Conservation (phyloP, 2,113 vertebrate species). For the Gallinago undulata region DNA sequence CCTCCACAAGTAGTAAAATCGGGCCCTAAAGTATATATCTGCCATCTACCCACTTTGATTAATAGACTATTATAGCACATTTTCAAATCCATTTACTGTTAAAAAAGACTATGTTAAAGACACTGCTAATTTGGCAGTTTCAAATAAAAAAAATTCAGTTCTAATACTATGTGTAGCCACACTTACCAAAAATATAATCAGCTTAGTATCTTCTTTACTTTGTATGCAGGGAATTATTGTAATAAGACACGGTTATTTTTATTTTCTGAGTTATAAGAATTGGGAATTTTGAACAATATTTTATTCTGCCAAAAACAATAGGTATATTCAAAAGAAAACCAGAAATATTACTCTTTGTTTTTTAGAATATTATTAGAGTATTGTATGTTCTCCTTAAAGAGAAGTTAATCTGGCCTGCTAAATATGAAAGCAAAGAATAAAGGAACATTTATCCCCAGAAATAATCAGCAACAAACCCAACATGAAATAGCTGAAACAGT, state of each 20-base stretch:
- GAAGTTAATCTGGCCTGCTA: background rate
- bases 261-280: background rate
- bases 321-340: background rate
- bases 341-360: background rate
- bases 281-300: background rate
- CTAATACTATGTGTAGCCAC: background rate
- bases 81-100: background rate
- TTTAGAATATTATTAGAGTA: background rate
- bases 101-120: background rate
- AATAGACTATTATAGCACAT: background rate
- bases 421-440: background rate
- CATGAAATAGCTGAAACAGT: background rate
- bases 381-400: background rate
- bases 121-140: background rate
- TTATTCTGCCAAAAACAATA: background rate
- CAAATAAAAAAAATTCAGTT: background rate
- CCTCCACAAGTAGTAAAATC: background rate
- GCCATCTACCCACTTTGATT: background rate
- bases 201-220: background rate
- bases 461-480: background rate
- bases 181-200: background rate
- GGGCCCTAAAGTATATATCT: background rate
- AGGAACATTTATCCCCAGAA: background rate
- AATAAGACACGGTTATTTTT: background rate
- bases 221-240: background rate